phyloP scores from a whole-genome alignment of 2,113 vertebrate genomes.

The Terrapene triunguis region DNA sequence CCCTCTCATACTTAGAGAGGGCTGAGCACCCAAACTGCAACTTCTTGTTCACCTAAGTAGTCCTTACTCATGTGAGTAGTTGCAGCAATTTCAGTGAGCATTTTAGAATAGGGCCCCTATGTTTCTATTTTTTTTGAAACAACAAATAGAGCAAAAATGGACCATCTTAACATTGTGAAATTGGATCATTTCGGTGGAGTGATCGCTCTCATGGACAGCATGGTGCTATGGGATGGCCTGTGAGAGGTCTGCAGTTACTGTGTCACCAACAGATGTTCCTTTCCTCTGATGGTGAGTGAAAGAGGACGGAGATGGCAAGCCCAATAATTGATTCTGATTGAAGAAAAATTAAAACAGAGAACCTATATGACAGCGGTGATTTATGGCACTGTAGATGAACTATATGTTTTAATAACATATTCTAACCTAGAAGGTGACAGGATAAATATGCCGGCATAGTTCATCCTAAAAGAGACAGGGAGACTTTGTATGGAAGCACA shows the following conservation, averaged over 20 bases:
- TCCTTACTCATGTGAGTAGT: fast-evolving
- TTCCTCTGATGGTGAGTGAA: not conserved
- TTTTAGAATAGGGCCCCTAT: not conserved
- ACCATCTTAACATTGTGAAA: not conserved
- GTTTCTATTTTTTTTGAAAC: not conserved
- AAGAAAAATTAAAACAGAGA: constrained; percentile 37
- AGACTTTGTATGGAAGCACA: not conserved
- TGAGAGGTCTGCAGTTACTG: not conserved
- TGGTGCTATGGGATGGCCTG: not conserved
- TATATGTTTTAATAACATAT: constrained; percentile 17
- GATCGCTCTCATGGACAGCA: not conserved
- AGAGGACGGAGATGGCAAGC: not conserved
- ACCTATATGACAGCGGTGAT: constrained; percentile 4
- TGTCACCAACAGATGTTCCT: not conserved
- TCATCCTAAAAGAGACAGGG: not conserved
- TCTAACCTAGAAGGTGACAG: not conserved
- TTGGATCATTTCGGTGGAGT: not conserved
- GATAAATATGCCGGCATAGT: not conserved
- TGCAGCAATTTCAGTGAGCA: fast-evolving
- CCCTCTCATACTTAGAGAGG: not conserved
- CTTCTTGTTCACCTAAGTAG: not conserved
- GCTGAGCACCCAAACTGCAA: fast-evolving
- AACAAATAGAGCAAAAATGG: not conserved
- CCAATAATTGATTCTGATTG: constrained; percentile 46
- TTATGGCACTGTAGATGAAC: not conserved